phyloP scores from a whole-genome alignment of 2,797 vertebrate genomes.

The Argentina silus region DNA sequence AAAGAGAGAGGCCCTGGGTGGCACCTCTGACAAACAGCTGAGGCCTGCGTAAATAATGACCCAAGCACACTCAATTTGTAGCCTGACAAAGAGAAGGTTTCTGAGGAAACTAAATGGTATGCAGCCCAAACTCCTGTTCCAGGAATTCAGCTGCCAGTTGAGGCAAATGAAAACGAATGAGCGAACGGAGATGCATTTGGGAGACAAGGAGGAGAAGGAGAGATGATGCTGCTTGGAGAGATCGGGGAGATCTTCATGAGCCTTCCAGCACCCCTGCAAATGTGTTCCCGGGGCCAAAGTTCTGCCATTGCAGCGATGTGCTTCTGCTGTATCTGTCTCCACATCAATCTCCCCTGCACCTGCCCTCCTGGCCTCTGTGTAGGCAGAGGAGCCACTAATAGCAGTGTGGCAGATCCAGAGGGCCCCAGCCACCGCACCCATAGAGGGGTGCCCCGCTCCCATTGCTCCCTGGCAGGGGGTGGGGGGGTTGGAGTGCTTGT shows the following conservation, averaged over 20 bases:
- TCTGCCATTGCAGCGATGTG: slow-evolving; percentile 12
- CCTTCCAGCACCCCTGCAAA: not conserved
- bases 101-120: not conserved
- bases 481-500: not conserved
- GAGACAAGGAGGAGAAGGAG: not conserved
- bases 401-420: no score
- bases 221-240: slow-evolving; percentile 1
- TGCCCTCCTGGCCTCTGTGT: slow-evolving; percentile 7
- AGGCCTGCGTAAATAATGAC: slow-evolving; percentile 4
- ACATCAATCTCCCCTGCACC: slow-evolving; percentile 14
- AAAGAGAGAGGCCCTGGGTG: not conserved
- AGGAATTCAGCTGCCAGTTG: not conserved
- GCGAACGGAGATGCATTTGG: not conserved
- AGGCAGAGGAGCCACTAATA: no score
- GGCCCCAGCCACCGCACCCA: no score
- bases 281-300: slow-evolving; percentile 19
- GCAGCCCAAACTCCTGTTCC: not conserved
- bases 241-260: slow-evolving; percentile 28
- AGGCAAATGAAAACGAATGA: not conserved
- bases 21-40: not conserved
- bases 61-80: not conserved
- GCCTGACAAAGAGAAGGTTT: not conserved
- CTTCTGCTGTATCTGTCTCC: slow-evolving; percentile 27
- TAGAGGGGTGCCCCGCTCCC: no score
- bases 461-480: no score